A percentile compares a stretch with the other conserved stretches of the same genome.
Evolutionary conservation across 2,888 invertebrate genomes (phyloP).

Genomic region (Sericinus montela): DNA sequence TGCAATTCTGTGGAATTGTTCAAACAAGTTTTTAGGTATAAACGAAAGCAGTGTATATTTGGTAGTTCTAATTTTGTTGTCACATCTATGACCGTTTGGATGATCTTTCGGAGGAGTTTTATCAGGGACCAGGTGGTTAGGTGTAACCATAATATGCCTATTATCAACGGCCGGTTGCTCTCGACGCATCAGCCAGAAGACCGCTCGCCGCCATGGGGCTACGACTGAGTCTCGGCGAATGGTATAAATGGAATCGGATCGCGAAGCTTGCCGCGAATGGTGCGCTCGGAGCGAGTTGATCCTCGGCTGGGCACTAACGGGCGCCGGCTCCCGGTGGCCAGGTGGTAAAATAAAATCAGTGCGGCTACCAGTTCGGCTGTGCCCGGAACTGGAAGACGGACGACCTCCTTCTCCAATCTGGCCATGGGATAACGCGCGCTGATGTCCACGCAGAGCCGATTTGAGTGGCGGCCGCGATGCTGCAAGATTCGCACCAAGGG

Average conservation of each 20-base stretch:
- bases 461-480: constrained; percentile 85
- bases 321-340: constrained; percentile 85
- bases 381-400: constrained; percentile 77
- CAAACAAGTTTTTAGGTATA: constrained; percentile 96
- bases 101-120: constrained; percentile 89
- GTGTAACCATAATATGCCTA: constrained; percentile 86
- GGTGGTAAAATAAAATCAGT: constrained; percentile 94
- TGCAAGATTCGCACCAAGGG: constrained; percentile 60
- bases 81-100: constrained; percentile 89
- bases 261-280: constrained; percentile 92
- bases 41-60: constrained; percentile 97
- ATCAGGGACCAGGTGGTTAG: constrained; percentile 91
- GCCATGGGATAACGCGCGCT: constrained; percentile 92
- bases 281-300: constrained; percentile 74
- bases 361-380: constrained; percentile 90
- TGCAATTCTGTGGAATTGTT: constrained; percentile 98
- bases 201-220: constrained; percentile 84
- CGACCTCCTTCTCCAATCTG: constrained; percentile 84
- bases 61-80: constrained; percentile 94
- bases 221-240: constrained; percentile 86
- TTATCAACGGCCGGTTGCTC: constrained; percentile 83
- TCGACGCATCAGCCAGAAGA: constrained; percentile 80
- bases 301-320: constrained; percentile 61
- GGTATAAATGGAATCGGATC: constrained; percentile 94
- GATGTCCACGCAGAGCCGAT: constrained; percentile 86